Evolutionary conservation across 2,113 vertebrate genomes (phyloP).

Genomic region (Malaclemys terrapin): DNA sequence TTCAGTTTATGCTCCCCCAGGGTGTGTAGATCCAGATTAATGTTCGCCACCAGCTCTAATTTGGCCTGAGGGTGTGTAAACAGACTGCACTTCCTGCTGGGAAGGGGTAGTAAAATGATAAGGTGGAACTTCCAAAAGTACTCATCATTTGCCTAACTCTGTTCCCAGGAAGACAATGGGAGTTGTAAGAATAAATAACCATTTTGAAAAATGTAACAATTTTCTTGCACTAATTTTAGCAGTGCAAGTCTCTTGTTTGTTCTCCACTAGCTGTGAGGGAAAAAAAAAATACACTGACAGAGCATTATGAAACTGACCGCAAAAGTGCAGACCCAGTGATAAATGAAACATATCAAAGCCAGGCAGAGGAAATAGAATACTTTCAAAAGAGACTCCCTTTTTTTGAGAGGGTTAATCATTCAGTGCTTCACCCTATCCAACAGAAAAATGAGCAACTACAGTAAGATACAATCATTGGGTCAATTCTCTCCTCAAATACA

Average conservation of each 20-base stretch:
- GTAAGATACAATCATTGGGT: background rate
- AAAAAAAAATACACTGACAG: background rate
- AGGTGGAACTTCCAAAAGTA: background rate
- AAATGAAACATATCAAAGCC: background rate
- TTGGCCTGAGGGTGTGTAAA: background rate
- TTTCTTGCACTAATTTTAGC: background rate
- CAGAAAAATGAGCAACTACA: background rate
- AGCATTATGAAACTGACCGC: background rate
- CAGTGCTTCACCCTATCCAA: background rate
- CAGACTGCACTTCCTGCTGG: background rate
- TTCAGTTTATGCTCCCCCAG: background rate
- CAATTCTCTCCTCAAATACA: background rate
- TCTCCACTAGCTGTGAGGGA: background rate
- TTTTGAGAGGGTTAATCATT: conserved; percentile 20
- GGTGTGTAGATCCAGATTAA: background rate
- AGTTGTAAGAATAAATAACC: background rate
- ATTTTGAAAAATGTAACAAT: background rate
- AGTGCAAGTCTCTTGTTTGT: background rate
- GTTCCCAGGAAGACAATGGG: background rate
- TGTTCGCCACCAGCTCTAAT: background rate
- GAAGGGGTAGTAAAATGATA: background rate
- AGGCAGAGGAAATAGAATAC: background rate
- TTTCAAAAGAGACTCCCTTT: background rate
- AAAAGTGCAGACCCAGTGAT: background rate
- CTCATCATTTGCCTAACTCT: background rate